These are phyloP conservation scores for Pampus argenteus DNA, from an alignment of 2,797 vertebrate species.

Conservation along the genomic window DNA sequence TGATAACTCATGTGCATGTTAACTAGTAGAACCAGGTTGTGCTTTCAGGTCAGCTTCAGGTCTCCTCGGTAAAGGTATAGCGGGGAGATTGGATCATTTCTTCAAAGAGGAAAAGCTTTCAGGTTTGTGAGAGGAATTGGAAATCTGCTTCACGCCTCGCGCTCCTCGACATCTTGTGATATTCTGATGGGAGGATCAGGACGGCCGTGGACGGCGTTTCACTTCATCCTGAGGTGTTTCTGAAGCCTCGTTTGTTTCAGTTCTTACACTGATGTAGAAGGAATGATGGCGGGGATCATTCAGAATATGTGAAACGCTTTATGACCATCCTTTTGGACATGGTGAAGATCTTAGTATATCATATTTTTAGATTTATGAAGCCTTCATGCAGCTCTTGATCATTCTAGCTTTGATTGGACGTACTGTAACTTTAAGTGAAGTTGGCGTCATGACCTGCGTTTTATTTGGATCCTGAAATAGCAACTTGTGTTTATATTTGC, in stretches of 20 bases:
- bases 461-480: neutral
- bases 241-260: constrained; percentile 7
- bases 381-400: too few species aligned
- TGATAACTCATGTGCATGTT: too few species aligned
- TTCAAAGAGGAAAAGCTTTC: constrained; percentile 51
- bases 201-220: constrained; percentile 13
- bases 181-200: constrained; percentile 56
- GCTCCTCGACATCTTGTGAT: constrained; percentile 37
- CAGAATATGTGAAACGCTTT: too few species aligned
- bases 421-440: too few species aligned
- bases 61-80: constrained; percentile 5
- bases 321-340: neutral
- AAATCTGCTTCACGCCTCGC: constrained; percentile 37
- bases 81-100: constrained; percentile 39
- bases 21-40: constrained; percentile 9
- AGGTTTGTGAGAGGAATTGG: constrained; percentile 48
- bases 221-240: constrained; percentile 20
- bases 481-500: neutral
- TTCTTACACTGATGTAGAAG: neutral
- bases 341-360: neutral
- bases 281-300: too few species aligned
- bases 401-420: too few species aligned
- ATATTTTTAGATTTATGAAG: neutral
- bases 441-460: too few species aligned
- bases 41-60: constrained; percentile 30